phyloP scores from a whole-genome alignment of 2,113 vertebrate species.

The Lophura nycthemera region DNA sequence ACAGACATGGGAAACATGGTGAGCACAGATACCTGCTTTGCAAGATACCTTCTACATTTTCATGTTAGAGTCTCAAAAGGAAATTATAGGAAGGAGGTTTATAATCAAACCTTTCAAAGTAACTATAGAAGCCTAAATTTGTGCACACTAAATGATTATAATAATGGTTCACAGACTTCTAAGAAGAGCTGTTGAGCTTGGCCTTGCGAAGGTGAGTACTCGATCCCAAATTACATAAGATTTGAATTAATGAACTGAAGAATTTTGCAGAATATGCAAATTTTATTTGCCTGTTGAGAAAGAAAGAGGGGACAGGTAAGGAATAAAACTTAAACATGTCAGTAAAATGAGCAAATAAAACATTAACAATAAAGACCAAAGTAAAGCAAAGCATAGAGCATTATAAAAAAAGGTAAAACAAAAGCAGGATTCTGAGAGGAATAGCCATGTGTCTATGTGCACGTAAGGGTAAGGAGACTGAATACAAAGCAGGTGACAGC shows the following conservation, averaged over 20 bases:
- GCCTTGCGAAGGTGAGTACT: slow-evolving; percentile 7
- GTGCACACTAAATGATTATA: slow-evolving; percentile 5
- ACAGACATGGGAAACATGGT: not conserved
- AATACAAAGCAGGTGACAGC: not conserved
- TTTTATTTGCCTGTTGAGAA: not conserved
- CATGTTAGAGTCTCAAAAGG: not conserved
- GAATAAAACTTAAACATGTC: not conserved
- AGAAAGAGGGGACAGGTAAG: not conserved
- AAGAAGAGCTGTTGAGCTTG: not conserved
- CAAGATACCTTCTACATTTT: not conserved
- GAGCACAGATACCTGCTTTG: not conserved
- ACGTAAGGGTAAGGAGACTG: not conserved
- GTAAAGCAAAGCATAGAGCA: not conserved
- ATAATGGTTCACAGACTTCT: not conserved
- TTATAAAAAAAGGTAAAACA: not conserved
- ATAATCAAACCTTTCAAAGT: slow-evolving; percentile 6
- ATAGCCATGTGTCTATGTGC: not conserved
- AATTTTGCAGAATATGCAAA: not conserved
- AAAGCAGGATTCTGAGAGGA: not conserved
- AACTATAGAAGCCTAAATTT: not conserved
- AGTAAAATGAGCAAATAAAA: not conserved
- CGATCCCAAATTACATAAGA: not conserved
- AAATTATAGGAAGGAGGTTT: not conserved
- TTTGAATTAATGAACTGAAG: not conserved
- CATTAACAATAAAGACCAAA: not conserved